phyloP scores from a whole-genome alignment of 2,113 vertebrate genomes.

The Acrocephalus kingi region DNA sequence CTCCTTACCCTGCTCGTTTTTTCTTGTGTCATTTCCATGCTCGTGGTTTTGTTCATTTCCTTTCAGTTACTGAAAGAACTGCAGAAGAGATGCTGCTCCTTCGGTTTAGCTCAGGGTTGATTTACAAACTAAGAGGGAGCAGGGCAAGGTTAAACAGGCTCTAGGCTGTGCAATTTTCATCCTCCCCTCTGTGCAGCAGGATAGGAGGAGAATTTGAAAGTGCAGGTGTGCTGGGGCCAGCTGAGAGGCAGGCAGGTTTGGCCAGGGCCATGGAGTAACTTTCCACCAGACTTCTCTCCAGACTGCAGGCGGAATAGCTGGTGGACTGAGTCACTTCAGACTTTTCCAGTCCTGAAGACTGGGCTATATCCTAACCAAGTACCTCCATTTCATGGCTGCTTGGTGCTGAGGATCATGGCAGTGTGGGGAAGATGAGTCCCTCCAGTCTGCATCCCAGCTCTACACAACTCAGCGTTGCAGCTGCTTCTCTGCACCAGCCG shows the following conservation, averaged over 20 bases:
- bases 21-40: neutral
- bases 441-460: neutral
- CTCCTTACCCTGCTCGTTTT: neutral
- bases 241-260: constrained; percentile 1
- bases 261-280: neutral
- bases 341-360: neutral
- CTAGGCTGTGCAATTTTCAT: neutral
- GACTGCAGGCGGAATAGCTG: neutral
- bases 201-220: neutral
- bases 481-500: neutral
- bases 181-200: neutral
- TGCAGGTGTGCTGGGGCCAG: neutral
- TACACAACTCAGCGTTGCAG: accelerated
- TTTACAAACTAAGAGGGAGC: neutral
- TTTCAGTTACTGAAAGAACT: neutral
- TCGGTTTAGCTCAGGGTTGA: neutral
- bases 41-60: constrained; percentile 9
- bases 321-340: constrained; percentile 16
- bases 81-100: neutral
- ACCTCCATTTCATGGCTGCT: neutral
- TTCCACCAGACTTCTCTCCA: constrained; percentile 29
- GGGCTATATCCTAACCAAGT: constrained; percentile 4
- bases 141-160: neutral
- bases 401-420: neutral
- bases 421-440: accelerated